Evolutionary conservation across 2,113 vertebrate genomes (phyloP), one percentile per base, ranked within the genome.

Genomic region (Indicator maculatus): DNA sequence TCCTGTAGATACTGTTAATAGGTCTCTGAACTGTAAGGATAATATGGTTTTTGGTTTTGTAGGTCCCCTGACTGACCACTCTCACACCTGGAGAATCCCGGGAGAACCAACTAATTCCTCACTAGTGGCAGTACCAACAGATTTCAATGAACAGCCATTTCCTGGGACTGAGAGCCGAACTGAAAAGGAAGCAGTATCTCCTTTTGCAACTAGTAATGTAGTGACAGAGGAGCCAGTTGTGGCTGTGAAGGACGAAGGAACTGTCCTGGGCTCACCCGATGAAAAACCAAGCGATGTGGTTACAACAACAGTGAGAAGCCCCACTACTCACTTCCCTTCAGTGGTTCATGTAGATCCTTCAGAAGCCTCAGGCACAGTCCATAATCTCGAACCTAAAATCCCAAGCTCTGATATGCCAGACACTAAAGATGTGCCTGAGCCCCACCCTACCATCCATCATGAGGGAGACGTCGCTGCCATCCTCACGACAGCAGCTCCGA

Each of bases 1-100:
- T 85, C 66, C 59, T 89, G 66, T 52, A 72, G 55, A 36, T 56
- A 30, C 8, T 45, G 23, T 41, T 79, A 45, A 27, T 8, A 66
- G 21, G 23, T 63, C 30, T 86, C 33, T 81, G 12, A 76, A 80
- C 17, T 74, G 69, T 30, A 78, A 81, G 39, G 27, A 53, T 88
- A 73, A 65, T 44, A 14, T 2, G 77, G 31, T 19, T 27, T 50
- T 83, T 81, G 44, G 26, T 76, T 86, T 93, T 93, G 38, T 66
- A 97, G 96, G 86, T 93, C 79, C 96, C 3, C 38, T 93, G 56
- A 53, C 86, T 47, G 95, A 95, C 31, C 80, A 41, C 26, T 61
- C 94, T 63, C 89, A 0, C 50, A 66, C 59, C 38, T 87, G 63
- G 83, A 92, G 63, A 82, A 69, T 69, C 33, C 6, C 52, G 47